These are phyloP conservation scores for Siniperca knerii DNA, from an alignment of 2,113 vertebrate genomes.

Conservation along the genomic window DNA sequence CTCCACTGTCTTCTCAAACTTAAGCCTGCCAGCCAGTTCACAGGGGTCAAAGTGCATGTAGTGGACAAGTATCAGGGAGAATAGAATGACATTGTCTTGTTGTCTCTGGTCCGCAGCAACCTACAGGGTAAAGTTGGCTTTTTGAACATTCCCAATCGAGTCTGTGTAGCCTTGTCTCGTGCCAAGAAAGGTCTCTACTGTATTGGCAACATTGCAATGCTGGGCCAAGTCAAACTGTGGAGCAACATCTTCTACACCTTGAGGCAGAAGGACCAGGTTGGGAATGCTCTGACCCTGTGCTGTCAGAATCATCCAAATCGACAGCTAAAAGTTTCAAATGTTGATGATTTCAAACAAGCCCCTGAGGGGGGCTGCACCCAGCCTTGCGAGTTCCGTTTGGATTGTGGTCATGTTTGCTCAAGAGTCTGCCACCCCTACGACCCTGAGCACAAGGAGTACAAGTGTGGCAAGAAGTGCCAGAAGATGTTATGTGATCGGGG, in stretches of 20 bases:
- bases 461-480: slow-evolving; percentile 89
- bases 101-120: slow-evolving; percentile 96
- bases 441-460: slow-evolving; percentile 85
- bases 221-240: slow-evolving; percentile 90
- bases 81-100: slow-evolving; percentile 94
- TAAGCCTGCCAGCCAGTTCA: slow-evolving; percentile 87
- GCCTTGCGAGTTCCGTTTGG: slow-evolving; percentile 90
- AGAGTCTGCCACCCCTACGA: slow-evolving; percentile 94
- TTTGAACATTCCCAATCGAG: slow-evolving; percentile 91
- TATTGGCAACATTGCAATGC: slow-evolving; percentile 90
- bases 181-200: slow-evolving; percentile 95
- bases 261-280: slow-evolving; percentile 83
- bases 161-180: slow-evolving; percentile 95
- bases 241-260: slow-evolving; percentile 90
- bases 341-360: slow-evolving; percentile 87
- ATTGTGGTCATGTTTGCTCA: slow-evolving; percentile 92
- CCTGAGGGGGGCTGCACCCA: slow-evolving; percentile 93
- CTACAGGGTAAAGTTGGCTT: slow-evolving; percentile 87
- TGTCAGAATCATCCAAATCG: slow-evolving; percentile 94
- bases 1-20: slow-evolving; percentile 89
- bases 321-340: slow-evolving; percentile 80
- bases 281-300: slow-evolving; percentile 84
- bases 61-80: slow-evolving; percentile 99
- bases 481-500: slow-evolving; percentile 87
- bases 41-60: slow-evolving; percentile 92